Evolutionary conservation across 2,113 vertebrate species (phyloP).

Genomic region (Zootoca vivipara): DNA sequence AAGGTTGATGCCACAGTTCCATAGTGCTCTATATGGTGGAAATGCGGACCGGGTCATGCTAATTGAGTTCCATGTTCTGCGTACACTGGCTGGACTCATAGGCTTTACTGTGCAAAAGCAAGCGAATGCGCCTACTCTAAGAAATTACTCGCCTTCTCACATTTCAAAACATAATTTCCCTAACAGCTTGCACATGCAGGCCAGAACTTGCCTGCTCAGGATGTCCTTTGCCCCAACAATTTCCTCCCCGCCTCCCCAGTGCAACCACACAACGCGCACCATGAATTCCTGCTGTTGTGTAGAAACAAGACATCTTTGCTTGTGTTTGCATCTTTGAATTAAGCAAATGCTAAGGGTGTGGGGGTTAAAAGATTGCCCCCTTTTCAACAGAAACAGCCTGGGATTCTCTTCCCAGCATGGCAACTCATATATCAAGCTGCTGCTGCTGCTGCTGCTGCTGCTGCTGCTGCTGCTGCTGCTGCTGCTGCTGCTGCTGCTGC

Average conservation of each 20-base stretch:
- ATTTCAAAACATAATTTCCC: neutral
- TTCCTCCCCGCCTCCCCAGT: too few relatives aligned
- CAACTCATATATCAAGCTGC: slow-evolving; percentile 13
- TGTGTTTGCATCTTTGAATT: slow-evolving; percentile 46
- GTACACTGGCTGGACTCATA: neutral
- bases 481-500: neutral
- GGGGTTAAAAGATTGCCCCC: slow-evolving; percentile 28
- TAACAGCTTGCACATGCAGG: neutral
- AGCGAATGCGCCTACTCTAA: neutral
- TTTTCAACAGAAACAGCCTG: slow-evolving; percentile 54
- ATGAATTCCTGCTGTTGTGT: slow-evolving; percentile 29
- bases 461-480: slow-evolving; percentile 1
- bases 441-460: slow-evolving; percentile 42
- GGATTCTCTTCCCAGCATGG: slow-evolving; percentile 29
- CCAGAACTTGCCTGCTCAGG: neutral
- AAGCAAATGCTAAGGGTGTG: slow-evolving; percentile 6
- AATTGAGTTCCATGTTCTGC: neutral
- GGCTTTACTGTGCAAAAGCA: neutral
- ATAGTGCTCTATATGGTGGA: neutral
- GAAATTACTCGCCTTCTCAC: neutral
- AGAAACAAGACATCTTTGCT: neutral
- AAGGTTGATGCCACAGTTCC: neutral
- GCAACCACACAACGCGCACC: neutral
- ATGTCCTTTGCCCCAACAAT: neutral
- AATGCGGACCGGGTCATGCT: neutral